These are phyloP conservation scores for Neomicropteryx cornuta DNA, from an alignment of 1,140 invertebrate genomes.

Conservation along the genomic window DNA sequence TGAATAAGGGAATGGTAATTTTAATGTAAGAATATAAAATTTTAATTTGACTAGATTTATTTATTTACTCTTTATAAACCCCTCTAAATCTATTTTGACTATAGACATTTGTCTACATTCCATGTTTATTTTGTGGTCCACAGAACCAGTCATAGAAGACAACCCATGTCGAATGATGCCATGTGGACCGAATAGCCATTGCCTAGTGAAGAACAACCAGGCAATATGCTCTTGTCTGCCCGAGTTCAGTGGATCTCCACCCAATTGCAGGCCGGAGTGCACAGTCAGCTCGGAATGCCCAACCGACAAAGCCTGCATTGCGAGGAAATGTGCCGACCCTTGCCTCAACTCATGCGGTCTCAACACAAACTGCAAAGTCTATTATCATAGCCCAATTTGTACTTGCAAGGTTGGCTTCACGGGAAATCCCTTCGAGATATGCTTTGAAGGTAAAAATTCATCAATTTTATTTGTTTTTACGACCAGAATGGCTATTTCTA, in stretches of 20 bases:
- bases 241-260: constrained; percentile 57
- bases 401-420: constrained; percentile 52
- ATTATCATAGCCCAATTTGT: constrained; percentile 62
- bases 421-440: constrained; percentile 60
- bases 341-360: constrained; percentile 62
- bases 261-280: constrained; percentile 68
- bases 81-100: too few species aligned
- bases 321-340: constrained; percentile 64
- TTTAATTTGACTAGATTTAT: too few species aligned
- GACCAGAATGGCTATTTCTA: too few species aligned
- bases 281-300: constrained; percentile 65
- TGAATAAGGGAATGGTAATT: too few species aligned
- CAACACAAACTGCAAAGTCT: constrained; percentile 55
- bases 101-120: too few species aligned
- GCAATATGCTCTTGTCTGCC: constrained; percentile 60
- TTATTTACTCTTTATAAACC: too few species aligned
- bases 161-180: constrained; percentile 47
- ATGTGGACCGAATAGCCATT: constrained; percentile 72
- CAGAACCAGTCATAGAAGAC: constrained; percentile 17
- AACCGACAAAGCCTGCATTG: constrained; percentile 53
- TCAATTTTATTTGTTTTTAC: too few species aligned
- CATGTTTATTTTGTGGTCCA: too few species aligned
- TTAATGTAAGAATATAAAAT: too few species aligned
- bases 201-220: constrained; percentile 53
- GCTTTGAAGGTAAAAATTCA: constrained; percentile 28